phyloP scores from a whole-genome alignment of 53 echinoderm and acorn worm genomes.

The Holothuria scabra region DNA sequence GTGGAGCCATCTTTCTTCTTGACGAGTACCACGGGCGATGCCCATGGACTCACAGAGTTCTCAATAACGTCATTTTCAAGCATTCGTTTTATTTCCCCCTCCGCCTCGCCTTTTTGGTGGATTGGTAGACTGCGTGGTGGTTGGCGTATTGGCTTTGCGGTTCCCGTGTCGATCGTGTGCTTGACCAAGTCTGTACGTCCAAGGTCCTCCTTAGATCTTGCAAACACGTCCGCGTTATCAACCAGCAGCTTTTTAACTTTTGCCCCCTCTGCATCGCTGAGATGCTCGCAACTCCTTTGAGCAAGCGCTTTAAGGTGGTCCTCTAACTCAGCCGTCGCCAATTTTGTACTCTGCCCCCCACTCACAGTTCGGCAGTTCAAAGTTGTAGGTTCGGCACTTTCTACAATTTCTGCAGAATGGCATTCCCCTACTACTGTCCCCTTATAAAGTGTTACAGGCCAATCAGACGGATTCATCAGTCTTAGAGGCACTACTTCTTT shows the following conservation, averaged over 20 bases:
- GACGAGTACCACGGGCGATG: slow-evolving; percentile 50
- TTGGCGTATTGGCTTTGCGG: slow-evolving; percentile 52
- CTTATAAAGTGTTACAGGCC: background rate
- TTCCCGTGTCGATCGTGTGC: slow-evolving; percentile 66
- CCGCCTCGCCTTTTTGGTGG: slow-evolving; percentile 51
- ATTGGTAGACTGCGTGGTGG: slow-evolving; percentile 49
- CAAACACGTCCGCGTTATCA: slow-evolving; percentile 57
- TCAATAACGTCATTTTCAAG: slow-evolving; percentile 47
- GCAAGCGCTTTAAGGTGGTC: too few relatives aligned
- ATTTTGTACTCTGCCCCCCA: background rate
- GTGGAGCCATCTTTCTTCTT: slow-evolving; percentile 54
- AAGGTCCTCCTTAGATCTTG: slow-evolving; percentile 45
- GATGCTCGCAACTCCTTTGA: too few relatives aligned
- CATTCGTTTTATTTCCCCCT: slow-evolving; percentile 44
- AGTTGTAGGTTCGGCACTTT: background rate
- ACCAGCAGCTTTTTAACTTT: slow-evolving; percentile 3
- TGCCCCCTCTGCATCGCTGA: slow-evolving; percentile 1
- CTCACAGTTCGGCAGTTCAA: background rate
- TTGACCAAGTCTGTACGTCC: slow-evolving; percentile 64
- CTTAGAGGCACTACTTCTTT: background rate
- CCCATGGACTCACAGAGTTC: slow-evolving; percentile 61
- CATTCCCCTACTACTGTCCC: slow-evolving; percentile 13
- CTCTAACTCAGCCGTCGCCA: too few relatives aligned
- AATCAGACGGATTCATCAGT: slow-evolving; percentile 5
- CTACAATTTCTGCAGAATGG: slow-evolving; percentile 2